A percentile compares a stretch with the other conserved stretches of the same genome.
phyloP scores from a whole-genome alignment of 2,797 vertebrate genomes.

The Hoplostethus mediterraneus region DNA sequence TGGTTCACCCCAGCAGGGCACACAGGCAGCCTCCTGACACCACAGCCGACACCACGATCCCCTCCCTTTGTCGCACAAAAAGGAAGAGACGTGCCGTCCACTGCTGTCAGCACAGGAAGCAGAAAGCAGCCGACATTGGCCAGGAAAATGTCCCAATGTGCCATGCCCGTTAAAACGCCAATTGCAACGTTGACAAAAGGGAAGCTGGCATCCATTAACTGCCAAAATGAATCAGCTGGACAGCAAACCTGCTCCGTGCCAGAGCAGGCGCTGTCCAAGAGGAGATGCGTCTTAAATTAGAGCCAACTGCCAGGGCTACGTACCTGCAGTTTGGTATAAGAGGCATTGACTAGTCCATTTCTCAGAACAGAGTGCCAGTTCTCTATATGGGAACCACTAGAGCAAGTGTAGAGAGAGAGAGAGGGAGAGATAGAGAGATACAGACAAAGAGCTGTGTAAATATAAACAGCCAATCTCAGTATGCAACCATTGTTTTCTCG shows the following conservation, averaged over 20 bases:
- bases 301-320: constrained; percentile 69
- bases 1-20: constrained; percentile 72
- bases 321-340: constrained; percentile 99
- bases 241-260: constrained; percentile 63
- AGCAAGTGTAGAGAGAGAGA: constrained; percentile 76
- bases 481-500: constrained; percentile 14
- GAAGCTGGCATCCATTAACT: constrained; percentile 81
- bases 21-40: constrained; percentile 56
- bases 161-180: constrained; percentile 60
- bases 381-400: constrained; percentile 99
- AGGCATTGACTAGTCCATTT: constrained; percentile 99
- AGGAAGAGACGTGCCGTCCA: constrained; percentile 59
- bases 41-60: constrained; percentile 63
- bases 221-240: constrained; percentile 82
- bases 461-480: constrained; percentile 27
- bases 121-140: constrained; percentile 47
- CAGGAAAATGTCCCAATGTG: constrained; percentile 63
- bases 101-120: constrained; percentile 57
- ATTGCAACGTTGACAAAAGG: constrained; percentile 64
- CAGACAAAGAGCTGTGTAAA: constrained; percentile 49
- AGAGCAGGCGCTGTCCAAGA: constrained; percentile 72
- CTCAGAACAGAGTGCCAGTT: constrained; percentile 99
- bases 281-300: constrained; percentile 68
- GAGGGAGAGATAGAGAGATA: constrained; percentile 62
- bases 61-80: constrained; percentile 52